Conservation (phyloP, 2,888 invertebrate species). For the Platycheirus rosarum region DNA sequence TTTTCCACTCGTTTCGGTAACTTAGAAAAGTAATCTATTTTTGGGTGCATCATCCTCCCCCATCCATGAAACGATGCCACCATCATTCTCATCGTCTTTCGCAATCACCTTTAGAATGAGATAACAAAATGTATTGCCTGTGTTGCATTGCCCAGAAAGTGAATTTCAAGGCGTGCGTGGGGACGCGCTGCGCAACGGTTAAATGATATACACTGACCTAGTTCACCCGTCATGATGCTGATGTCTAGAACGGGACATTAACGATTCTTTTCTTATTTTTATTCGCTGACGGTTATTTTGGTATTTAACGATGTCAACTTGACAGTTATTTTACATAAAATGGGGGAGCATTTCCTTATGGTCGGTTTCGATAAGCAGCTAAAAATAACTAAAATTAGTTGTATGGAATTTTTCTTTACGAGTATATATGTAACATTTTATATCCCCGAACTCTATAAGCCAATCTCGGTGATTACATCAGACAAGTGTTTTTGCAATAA, state of each 20-base stretch:
- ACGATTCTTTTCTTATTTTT: conserved; percentile 20
- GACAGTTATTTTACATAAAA: conserved; percentile 37
- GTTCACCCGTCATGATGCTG: conserved; percentile 41
- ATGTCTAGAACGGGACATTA: conserved; percentile 20
- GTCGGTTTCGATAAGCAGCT: not conserved
- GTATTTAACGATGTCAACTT: conserved; percentile 38
- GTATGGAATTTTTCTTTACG: no score
- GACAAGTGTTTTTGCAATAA: conserved; percentile 16
- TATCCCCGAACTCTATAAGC: no score
- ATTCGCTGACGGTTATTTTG: no score
- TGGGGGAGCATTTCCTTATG: conserved; percentile 10
- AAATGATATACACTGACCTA: conserved; percentile 61
- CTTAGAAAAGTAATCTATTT: not conserved
- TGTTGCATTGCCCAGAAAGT: conserved; percentile 17
- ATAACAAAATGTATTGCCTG: not conserved
- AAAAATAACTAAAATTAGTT: conserved; percentile 16
- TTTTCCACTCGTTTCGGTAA: not conserved
- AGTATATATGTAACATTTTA: no score
- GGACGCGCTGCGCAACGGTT: conserved; percentile 5
- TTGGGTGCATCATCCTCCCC: not conserved
- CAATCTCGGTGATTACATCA: conserved; percentile 15
- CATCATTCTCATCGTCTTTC: not conserved
- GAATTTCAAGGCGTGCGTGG: conserved; percentile 18
- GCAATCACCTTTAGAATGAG: conserved; percentile 24
- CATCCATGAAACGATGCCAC: not conserved